Conservation (phyloP, 2,113 vertebrate species). For the Cyprinodon brontotheroides region DNA sequence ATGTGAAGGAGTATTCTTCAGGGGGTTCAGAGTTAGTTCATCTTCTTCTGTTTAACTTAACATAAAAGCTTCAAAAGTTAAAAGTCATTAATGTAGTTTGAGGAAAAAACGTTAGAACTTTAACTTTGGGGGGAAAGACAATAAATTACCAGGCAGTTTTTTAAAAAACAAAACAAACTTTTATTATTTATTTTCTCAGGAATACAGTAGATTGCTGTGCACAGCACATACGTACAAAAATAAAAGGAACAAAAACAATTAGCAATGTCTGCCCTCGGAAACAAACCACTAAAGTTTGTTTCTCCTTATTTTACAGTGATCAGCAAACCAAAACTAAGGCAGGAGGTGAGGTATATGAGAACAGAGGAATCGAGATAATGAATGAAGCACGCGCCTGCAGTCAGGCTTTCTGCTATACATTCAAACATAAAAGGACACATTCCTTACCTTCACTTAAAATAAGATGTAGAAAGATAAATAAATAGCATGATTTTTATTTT, state of each 20-base stretch:
- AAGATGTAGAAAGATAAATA: slow-evolving; percentile 32
- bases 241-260: slow-evolving; percentile 82
- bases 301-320: slow-evolving; percentile 81
- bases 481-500: background rate
- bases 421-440: slow-evolving; percentile 26
- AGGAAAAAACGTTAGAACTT: background rate
- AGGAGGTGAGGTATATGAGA: slow-evolving; percentile 87
- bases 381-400: slow-evolving; percentile 37
- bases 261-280: slow-evolving; percentile 78
- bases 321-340: slow-evolving; percentile 82
- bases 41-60: background rate
- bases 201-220: slow-evolving; percentile 91
- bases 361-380: slow-evolving; percentile 58
- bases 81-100: background rate
- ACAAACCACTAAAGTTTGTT: slow-evolving; percentile 79
- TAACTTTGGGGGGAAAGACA: background rate
- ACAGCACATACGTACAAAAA: slow-evolving; percentile 97
- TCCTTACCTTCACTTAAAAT: slow-evolving; percentile 52
- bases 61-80: background rate
- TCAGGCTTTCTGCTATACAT: slow-evolving; percentile 47
- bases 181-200: slow-evolving; percentile 85
- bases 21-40: background rate
- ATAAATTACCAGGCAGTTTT: slow-evolving; percentile 42
- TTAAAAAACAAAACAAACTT: slow-evolving; percentile 82
- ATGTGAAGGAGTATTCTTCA: background rate